Evolutionary conservation across 2,797 vertebrate species (phyloP).

Genomic region (Sandelia bainsii): DNA sequence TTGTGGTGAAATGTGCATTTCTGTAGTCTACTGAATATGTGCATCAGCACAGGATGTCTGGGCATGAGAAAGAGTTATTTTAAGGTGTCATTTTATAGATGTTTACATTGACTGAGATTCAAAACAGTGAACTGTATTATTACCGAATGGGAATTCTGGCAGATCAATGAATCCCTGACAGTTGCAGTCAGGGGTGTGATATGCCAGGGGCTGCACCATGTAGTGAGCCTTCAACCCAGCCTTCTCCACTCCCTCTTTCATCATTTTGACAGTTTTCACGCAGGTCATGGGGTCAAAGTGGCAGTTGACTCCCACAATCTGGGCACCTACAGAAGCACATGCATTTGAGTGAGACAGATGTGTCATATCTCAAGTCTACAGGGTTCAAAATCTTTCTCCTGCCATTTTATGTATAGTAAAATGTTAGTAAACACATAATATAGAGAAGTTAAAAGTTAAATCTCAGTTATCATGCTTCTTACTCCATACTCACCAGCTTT

Average conservation of each 20-base stretch:
- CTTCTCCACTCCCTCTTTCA: constrained; percentile 91
- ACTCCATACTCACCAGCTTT: constrained; percentile 87
- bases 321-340: constrained; percentile 85
- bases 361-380: background rate
- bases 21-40: background rate
- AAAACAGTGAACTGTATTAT: constrained; percentile 9
- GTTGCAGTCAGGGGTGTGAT: constrained; percentile 87
- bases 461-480: background rate
- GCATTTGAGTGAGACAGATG: constrained; percentile 5
- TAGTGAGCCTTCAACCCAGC: constrained; percentile 92
- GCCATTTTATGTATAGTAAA: background rate
- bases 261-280: constrained; percentile 84
- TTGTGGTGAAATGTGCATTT: background rate
- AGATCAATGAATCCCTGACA: constrained; percentile 97
- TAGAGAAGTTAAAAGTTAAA: background rate
- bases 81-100: background rate
- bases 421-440: background rate
- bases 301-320: constrained; percentile 95
- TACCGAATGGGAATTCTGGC: constrained; percentile 95
- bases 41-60: background rate
- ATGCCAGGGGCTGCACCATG: constrained; percentile 91
- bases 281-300: constrained; percentile 94
- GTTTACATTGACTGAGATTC: background rate
- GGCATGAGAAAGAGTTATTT: background rate
- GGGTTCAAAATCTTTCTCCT: background rate